phyloP scores from a whole-genome alignment of 2,888 invertebrate species.

The Lamproptera curius region DNA sequence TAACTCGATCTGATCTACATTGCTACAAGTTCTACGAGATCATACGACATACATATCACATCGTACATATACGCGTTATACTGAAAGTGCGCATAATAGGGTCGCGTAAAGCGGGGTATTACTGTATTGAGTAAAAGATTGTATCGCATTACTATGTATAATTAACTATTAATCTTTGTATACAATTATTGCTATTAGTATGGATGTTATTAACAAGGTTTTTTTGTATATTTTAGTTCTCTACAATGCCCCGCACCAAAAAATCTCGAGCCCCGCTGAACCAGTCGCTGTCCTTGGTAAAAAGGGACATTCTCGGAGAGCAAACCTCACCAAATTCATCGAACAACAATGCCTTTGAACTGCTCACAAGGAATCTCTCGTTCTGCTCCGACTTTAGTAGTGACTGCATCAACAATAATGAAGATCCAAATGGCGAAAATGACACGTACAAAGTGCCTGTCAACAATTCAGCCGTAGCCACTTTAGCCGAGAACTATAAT shows the following conservation, averaged over 20 bases:
- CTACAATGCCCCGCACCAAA: conserved; percentile 80
- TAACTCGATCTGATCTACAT: no score
- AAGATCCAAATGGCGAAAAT: conserved; percentile 45
- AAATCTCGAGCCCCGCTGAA: conserved; percentile 62
- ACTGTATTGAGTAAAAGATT: no score
- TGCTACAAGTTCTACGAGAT: no score
- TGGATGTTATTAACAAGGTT: no score
- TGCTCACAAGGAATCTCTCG: conserved; percentile 66
- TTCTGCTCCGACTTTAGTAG: conserved; percentile 72
- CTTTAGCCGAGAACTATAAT: conserved; percentile 66
- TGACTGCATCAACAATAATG: conserved; percentile 72
- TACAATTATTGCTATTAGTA: no score
- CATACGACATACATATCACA: no score
- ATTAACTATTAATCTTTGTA: no score
- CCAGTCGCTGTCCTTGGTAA: conserved; percentile 63
- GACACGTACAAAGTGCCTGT: conserved; percentile 72
- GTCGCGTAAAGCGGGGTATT: no score
- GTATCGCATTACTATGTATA: no score
- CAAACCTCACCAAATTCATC: conserved; percentile 33
- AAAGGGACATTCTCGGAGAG: conserved; percentile 60
- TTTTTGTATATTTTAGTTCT: conserved; percentile 76
- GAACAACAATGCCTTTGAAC: conserved; percentile 64
- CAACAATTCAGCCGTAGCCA: conserved; percentile 56
- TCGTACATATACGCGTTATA: no score
- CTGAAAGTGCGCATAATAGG: no score